Base-by-base conservation (phyloP, 2,113 vertebrate species). In the Martes martes region DNA sequence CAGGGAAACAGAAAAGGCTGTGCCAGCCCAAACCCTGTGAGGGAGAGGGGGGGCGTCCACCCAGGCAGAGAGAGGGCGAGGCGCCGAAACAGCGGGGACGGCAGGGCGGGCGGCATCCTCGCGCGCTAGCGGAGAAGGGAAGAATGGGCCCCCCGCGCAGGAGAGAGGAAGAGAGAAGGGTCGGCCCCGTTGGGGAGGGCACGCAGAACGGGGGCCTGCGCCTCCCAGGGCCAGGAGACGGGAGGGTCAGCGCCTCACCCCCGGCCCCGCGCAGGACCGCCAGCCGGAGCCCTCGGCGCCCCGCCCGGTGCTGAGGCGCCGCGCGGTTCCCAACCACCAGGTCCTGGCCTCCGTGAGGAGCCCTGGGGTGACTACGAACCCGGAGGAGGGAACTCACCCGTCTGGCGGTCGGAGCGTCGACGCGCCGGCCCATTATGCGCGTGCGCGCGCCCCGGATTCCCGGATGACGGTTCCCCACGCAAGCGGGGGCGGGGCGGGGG, bases 381-480 rank as follows among this genome's bases (percentile, higher is more conserved):
- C 31, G 2, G 31, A 65, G 14, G 2, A 2, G 0, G 0, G 7
- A 1, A 28, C 67, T 63, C 55, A 6, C 14, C 6, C 0, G 26
- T 42, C 42, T 4, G 0, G 31, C 33, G 8, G 6, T 65, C 21
- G 0, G 16, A 2, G 31, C 9, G 31, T 26, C 21, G 6, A 6
- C 26, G 2, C 1, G 13, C 14, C 2, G 4, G 6, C 19, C 2
- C 1, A 0, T 1, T 6, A 9, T 39, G 42, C 63, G 73, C 63
- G 33, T 1, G 78, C 9, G 42, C 65, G 13, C 14, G 59, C 57
- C 57, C 28, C 28, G 33, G 42, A 10, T 26, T 36, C 47, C 63
- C 9, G 13, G 65, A 47, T 6, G 63, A 4, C 0, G 9, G 0
- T 26, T 10, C 6, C 4, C 47, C 24, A 3, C 11, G 0, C 21